These are phyloP conservation scores for Troilus luridus DNA, from an alignment of 2,888 invertebrate genomes.

Conservation along the genomic window DNA sequence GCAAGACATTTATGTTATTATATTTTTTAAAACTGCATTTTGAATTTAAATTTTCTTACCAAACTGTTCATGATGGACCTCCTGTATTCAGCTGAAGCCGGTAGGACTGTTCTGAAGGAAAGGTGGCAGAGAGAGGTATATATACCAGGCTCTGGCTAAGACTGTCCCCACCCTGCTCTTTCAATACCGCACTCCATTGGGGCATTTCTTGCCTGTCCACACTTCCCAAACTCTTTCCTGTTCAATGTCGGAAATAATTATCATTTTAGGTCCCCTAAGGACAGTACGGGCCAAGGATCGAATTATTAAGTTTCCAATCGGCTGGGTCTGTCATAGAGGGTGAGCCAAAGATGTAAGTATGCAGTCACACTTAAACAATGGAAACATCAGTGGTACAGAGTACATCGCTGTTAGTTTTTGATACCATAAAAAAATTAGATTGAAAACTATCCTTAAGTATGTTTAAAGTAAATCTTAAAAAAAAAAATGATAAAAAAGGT, in stretches of 20 bases:
- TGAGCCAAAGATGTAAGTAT: no score
- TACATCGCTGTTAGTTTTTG: no score
- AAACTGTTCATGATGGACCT: conserved; percentile 62
- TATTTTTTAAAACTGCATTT: neutral
- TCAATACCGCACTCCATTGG: conserved; percentile 8
- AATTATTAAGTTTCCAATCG: neutral
- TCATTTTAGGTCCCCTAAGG: neutral
- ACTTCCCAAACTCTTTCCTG: conserved; percentile 50
- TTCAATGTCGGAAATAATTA: conserved; percentile 44
- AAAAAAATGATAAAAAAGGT: no score
- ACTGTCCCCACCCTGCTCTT: conserved; percentile 27
- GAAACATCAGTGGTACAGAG: no score
- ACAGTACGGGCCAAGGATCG: conserved; percentile 8
- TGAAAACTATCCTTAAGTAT: no score
- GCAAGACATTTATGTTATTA: neutral
- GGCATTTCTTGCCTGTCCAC: conserved; percentile 28
- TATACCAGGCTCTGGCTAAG: neutral
- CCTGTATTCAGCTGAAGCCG: conserved; percentile 53
- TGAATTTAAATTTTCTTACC: conserved; percentile 57
- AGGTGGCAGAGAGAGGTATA: conserved; percentile 4
- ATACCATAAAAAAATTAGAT: no score
- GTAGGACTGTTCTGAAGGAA: conserved; percentile 55
- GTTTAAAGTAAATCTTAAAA: no score
- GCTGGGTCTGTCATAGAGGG: no score
- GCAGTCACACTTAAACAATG: no score